phyloP scores from a whole-genome alignment of 2,113 vertebrate genomes.

The Grus americana region DNA sequence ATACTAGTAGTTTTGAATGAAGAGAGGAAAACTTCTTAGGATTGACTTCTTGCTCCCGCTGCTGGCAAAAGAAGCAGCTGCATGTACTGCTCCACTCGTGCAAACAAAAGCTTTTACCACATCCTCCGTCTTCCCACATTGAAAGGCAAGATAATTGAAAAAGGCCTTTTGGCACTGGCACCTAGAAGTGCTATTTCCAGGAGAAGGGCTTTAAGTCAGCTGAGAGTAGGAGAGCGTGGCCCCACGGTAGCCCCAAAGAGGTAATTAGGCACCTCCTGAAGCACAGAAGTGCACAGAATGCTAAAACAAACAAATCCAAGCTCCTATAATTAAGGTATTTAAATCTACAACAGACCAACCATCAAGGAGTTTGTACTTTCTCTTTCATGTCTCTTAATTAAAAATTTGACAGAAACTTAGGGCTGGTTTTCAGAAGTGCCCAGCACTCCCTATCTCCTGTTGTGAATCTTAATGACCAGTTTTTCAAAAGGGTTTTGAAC shows the following conservation, averaged over 20 bases:
- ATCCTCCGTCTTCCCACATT: not conserved
- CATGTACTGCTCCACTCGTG: not conserved
- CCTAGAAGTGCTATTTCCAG: not conserved
- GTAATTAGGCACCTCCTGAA: not conserved
- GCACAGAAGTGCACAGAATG: fast-evolving
- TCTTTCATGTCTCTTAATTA: constrained; percentile 14
- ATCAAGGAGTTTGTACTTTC: not conserved
- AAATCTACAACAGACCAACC: not conserved
- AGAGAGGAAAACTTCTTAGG: not conserved
- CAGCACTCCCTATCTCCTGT: not conserved
- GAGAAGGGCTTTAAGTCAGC: not conserved
- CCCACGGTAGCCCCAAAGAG: not conserved
- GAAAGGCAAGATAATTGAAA: not conserved
- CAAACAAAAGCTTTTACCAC: not conserved
- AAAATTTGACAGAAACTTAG: not conserved
- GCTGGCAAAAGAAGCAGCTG: not conserved
- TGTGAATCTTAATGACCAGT: not conserved
- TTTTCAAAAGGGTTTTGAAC: not conserved
- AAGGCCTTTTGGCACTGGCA: not conserved
- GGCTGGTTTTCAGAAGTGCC: not conserved
- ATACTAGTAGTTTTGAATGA: not conserved
- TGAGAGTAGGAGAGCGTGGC: not conserved
- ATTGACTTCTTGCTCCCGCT: not conserved
- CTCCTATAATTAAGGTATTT: not conserved
- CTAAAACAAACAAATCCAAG: not conserved